A percentile compares a stretch with the other conserved stretches of the same genome.
phyloP scores from a whole-genome alignment of 2,113 vertebrate genomes.

The Lonchura striata region DNA sequence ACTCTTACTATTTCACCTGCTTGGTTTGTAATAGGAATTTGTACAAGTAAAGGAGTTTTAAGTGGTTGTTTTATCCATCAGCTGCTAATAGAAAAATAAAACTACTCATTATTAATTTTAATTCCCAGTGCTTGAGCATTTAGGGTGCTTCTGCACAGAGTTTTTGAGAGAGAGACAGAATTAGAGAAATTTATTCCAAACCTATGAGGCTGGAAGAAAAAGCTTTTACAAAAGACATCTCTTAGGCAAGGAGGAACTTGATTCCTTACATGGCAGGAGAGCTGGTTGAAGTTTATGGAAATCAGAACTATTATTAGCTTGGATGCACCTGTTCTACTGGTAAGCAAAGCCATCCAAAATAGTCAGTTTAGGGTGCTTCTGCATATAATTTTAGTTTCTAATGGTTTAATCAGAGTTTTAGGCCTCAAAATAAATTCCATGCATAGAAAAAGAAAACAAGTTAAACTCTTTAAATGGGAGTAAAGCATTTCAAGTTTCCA shows the following conservation, averaged over 20 bases:
- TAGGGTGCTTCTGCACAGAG: background rate
- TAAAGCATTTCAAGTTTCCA: background rate
- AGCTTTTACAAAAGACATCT: background rate
- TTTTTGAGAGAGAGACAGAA: background rate
- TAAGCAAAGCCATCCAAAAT: background rate
- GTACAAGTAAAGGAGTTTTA: background rate
- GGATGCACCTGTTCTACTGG: slow-evolving; percentile 18
- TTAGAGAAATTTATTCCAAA: background rate
- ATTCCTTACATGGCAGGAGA: background rate
- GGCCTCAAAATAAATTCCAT: background rate
- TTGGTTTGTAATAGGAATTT: background rate
- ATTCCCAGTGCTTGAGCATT: background rate
- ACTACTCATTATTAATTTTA: background rate
- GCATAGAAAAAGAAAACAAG: background rate
- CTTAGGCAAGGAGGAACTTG: background rate
- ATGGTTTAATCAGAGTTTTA: background rate
- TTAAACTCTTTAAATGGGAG: background rate
- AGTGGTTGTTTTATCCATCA: background rate
- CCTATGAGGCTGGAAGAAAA: fast-evolving
- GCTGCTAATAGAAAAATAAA: background rate
- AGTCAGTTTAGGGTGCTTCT: background rate
- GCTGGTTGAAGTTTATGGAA: background rate
- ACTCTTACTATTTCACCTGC: background rate
- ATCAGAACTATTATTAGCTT: background rate
- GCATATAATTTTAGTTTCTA: background rate